Base-by-base conservation (phyloP, 2,888 invertebrate species). In the Leptarthrus brevirostris region DNA sequence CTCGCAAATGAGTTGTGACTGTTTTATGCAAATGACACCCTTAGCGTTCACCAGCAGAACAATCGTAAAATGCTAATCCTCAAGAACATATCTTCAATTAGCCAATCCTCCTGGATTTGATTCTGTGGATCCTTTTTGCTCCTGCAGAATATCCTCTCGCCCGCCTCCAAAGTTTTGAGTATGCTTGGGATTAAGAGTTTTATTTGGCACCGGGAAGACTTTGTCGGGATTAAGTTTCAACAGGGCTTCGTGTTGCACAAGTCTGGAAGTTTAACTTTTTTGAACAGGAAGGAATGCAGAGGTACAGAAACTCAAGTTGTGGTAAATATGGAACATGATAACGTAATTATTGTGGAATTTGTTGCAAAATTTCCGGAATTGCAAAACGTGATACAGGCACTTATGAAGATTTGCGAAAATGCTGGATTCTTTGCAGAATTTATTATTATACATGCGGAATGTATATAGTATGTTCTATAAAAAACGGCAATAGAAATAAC, bases 1-100 rank as follows among this genome's bases (percentile, higher is more conserved):
- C 78, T 78, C 77, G 73, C 78, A 78, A 78, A 78, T 78, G 78
- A 78, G 78, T 78, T 78, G 78, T 78, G 78, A 77, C 76, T 77
- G 77, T 78, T 78, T 78, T 78, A 78, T 78, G 78, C 76, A 78
- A 78, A 78, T 78, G 72, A 77, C 75, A 71, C 73, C 73, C 73
- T 76, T 75, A 71, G 71, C 73, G 72, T 70, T 77, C 74, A 75
- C 64, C 40, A 47, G 53, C 66, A 71, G 34, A 75, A 76, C 76
- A 78, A 78, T 78, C 78, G 78, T 78, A 78, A 78, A 78, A 77
- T 76, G 77, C 78, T 78, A 78, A 78, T 78, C 78, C 78, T 76
- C 75, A 72, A 74, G 76, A 78, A 77, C 78, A 78, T 78, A 77
- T 77, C 78, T 78, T 77, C 77, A 77, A 78, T 78, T 76, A 77